These are phyloP conservation scores for Caenorhabditis briggsae DNA, from an alignment of 1,140 invertebrate genomes.

Conservation along the genomic window DNA sequence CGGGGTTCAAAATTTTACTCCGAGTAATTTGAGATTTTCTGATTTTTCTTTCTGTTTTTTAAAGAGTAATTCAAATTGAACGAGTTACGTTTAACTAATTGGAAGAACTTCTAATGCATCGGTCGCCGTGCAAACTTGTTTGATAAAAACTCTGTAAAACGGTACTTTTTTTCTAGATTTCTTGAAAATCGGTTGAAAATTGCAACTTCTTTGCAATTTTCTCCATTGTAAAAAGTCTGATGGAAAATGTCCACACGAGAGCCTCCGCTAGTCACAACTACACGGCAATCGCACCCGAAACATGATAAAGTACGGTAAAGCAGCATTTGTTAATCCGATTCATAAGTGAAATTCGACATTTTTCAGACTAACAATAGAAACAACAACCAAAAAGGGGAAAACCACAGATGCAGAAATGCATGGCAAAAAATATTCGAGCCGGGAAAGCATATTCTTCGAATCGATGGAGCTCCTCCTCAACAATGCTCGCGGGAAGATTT, in stretches of 20 bases:
- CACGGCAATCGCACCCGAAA: slow-evolving; percentile 11
- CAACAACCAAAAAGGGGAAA: not conserved
- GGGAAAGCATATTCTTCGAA: not conserved
- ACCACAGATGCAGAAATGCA: not conserved
- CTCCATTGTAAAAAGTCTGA: not conserved
- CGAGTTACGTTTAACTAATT: too few relatives aligned
- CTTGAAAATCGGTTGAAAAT: not conserved
- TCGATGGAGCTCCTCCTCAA: not conserved
- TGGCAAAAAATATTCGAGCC: slow-evolving; percentile 40
- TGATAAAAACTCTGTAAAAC: too few relatives aligned
- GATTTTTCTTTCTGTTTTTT: too few relatives aligned
- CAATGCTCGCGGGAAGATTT: not conserved
- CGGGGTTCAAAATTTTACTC: too few relatives aligned
- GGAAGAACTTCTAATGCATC: too few relatives aligned
- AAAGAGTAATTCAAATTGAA: too few relatives aligned
- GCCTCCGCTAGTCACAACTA: not conserved
- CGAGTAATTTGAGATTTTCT: too few relatives aligned
- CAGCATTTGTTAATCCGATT: not conserved
- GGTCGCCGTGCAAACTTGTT: too few relatives aligned
- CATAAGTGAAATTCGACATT: not conserved
- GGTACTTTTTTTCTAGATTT: not conserved
- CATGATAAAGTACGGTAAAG: not conserved
- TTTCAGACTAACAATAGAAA: not conserved
- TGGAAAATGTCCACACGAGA: slow-evolving; percentile 51
- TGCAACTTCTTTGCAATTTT: slow-evolving; percentile 38